phyloP scores from a whole-genome alignment of 2,113 vertebrate species.

The Otis tarda region DNA sequence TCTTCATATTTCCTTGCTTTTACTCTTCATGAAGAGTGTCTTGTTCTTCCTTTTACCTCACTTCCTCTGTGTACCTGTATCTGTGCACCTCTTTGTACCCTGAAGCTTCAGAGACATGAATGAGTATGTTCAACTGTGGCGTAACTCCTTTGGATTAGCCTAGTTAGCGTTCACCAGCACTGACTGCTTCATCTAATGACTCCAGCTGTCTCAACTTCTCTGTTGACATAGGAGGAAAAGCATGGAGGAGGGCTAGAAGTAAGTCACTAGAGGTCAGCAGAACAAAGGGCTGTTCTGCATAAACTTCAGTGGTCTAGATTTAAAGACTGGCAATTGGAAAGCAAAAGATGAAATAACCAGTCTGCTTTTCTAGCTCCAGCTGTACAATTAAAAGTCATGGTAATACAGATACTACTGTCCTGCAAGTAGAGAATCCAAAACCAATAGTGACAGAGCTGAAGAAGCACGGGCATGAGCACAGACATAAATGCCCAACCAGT shows the following conservation, averaged over 20 bases:
- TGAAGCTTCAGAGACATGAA: neutral
- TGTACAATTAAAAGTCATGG: neutral
- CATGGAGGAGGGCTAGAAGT: neutral
- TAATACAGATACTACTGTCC: neutral
- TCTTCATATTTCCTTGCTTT: neutral
- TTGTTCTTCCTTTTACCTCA: neutral
- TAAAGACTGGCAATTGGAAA: neutral
- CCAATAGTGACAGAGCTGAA: neutral
- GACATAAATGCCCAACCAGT: neutral
- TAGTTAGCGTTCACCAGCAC: neutral
- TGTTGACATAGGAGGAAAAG: neutral
- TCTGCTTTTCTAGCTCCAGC: neutral
- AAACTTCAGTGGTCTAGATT: neutral
- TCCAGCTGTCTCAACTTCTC: neutral
- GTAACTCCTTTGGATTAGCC: neutral
- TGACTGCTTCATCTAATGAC: neutral
- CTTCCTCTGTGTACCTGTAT: neutral
- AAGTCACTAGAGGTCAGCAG: neutral
- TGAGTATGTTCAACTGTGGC: neutral
- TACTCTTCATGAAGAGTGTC: neutral
- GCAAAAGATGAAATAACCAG: neutral
- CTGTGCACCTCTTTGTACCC: neutral
- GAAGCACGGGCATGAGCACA: neutral
- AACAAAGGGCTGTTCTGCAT: neutral
- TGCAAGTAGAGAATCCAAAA: neutral